These are phyloP conservation scores for Phyllotis vaccarum DNA, from an alignment of 2,797 vertebrate species.

Conservation along the genomic window DNA sequence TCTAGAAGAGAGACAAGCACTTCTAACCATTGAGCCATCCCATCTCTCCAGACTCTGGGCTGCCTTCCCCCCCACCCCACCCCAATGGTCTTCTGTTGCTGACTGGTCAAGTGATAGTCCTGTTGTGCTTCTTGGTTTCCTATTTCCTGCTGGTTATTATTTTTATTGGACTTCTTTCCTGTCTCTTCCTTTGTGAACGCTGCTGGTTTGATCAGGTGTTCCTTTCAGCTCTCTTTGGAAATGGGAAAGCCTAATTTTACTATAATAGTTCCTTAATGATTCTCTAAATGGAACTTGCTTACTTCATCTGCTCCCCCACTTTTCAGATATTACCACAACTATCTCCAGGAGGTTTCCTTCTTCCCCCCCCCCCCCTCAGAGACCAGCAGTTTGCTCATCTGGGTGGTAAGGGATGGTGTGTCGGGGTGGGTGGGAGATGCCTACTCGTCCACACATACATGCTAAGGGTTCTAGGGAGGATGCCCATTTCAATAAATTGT, in stretches of 20 bases:
- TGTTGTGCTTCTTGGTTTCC: neutral
- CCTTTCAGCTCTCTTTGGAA: constrained; percentile 68
- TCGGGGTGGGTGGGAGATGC: neutral
- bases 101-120: neutral
- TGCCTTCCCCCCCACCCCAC: too few species aligned
- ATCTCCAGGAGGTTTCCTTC: constrained; percentile 52
- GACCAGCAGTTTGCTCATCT: constrained; percentile 44
- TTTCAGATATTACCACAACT: constrained; percentile 75
- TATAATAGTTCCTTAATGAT: constrained; percentile 74
- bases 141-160: constrained; percentile 19
- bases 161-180: constrained; percentile 47
- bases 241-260: constrained; percentile 72
- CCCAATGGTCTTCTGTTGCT: neutral
- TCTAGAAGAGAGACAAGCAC: neutral
- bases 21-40: neutral
- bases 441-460: neutral
- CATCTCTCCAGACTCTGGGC: neutral
- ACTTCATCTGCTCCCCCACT: constrained; percentile 67
- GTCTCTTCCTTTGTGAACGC: neutral
- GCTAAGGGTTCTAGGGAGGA: neutral
- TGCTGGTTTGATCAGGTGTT: constrained; percentile 1
- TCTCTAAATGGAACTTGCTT: constrained; percentile 73
- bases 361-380: neutral
- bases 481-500: neutral
- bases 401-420: constrained; percentile 48